Evolutionary conservation across 1,140 invertebrate species (phyloP).

Genomic region (Hirudo medicinalis): DNA sequence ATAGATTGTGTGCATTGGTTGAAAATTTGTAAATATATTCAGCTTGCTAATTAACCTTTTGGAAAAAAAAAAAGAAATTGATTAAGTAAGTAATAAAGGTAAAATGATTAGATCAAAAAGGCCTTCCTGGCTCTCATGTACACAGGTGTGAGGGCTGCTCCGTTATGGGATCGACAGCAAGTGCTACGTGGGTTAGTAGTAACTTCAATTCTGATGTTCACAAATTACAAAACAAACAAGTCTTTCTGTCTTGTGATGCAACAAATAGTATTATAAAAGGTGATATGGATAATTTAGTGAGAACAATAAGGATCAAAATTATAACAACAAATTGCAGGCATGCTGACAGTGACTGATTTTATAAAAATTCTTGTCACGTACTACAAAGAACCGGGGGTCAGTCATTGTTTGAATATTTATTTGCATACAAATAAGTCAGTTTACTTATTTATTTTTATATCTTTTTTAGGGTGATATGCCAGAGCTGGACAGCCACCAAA

Average conservation of each 20-base stretch:
- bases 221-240: no score
- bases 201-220: no score
- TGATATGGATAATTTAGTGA: background rate
- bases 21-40: no score
- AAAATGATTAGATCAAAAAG: conserved; percentile 61
- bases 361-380: conserved; percentile 89
- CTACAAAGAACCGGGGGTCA: conserved; percentile 77
- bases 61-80: no score
- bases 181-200: conserved; percentile 52
- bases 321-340: conserved; percentile 46
- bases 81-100: no score
- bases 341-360: conserved; percentile 99
- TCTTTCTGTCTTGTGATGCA: background rate
- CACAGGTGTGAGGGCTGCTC: conserved; percentile 95
- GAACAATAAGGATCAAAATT: background rate
- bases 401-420: conserved; percentile 17
- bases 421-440: background rate
- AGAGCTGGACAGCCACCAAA: conserved; percentile 89
- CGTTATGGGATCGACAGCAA: conserved; percentile 84
- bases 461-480: conserved; percentile 52
- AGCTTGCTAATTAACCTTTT: no score
- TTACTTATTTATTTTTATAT: background rate
- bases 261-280: background rate
- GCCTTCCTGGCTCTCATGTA: conserved; percentile 97
- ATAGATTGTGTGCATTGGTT: no score